These are phyloP conservation scores for Astatotilapia flaviijosephi DNA, from an alignment of 2,113 vertebrate species.

Conservation along the genomic window DNA sequence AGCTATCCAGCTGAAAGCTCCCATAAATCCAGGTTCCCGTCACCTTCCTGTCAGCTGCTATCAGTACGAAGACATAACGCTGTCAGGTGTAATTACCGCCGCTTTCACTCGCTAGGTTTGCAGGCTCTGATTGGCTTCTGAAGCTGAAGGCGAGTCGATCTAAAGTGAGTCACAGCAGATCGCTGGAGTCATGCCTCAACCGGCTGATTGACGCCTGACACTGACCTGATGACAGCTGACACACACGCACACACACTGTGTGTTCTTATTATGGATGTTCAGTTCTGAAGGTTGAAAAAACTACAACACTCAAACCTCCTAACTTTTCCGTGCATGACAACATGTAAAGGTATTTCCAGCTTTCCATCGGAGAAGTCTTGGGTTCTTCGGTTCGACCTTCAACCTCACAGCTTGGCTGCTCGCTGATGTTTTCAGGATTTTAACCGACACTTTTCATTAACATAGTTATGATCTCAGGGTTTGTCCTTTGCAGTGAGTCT, in stretches of 20 bases:
- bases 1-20: not conserved
- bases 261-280: not conserved
- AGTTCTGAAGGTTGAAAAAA: not conserved
- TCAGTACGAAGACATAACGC: not conserved
- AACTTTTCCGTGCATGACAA: not conserved
- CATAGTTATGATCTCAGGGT: not conserved
- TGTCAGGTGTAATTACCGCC: not conserved
- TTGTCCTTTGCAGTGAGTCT: not conserved
- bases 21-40: not conserved
- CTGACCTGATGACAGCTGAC: not conserved
- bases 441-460: not conserved
- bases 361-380: not conserved
- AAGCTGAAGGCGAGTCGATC: not conserved
- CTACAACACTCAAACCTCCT: not conserved
- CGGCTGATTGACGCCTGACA: not conserved
- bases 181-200: not conserved
- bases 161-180: not conserved
- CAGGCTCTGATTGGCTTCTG: not conserved
- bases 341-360: not conserved
- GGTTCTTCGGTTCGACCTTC: not conserved
- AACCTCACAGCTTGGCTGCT: not conserved
- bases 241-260: not conserved
- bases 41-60: not conserved
- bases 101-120: not conserved
- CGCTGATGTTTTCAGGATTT: not conserved